These are phyloP conservation scores for Tethea ocularis DNA, from an alignment of 2,888 invertebrate genomes.

Conservation along the genomic window DNA sequence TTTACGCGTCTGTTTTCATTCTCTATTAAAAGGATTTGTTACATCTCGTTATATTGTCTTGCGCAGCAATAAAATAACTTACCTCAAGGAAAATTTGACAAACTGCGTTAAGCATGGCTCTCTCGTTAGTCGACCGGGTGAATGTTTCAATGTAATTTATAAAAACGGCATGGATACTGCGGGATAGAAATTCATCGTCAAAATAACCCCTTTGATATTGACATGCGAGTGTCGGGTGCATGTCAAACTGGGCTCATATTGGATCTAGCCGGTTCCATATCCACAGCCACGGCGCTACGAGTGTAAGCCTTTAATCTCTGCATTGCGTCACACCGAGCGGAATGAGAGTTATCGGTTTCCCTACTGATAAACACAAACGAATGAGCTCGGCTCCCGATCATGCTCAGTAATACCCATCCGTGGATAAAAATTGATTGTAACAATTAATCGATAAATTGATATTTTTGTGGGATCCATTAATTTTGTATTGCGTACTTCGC, in stretches of 20 bases:
- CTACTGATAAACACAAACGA: conserved; percentile 78
- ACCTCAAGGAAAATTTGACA: conserved; percentile 6
- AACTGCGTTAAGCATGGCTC: not conserved
- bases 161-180: conserved; percentile 20
- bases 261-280: conserved; percentile 66
- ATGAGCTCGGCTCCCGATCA: conserved; percentile 62
- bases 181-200: conserved; percentile 30
- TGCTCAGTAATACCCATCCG: conserved; percentile 65
- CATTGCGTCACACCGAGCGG: conserved; percentile 78
- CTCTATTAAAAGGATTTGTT: conserved; percentile 57
- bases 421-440: conserved; percentile 73
- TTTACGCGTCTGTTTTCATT: conserved; percentile 71
- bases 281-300: conserved; percentile 61
- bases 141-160: conserved; percentile 13
- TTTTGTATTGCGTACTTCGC: conserved; percentile 39
- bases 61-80: conserved; percentile 8
- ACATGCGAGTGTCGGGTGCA: conserved; percentile 52
- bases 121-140: not conserved
- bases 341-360: conserved; percentile 79
- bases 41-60: conserved; percentile 28
- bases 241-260: conserved; percentile 66
- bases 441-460: conserved; percentile 50
- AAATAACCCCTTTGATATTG: conserved; percentile 52
- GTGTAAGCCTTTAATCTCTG: conserved; percentile 80
- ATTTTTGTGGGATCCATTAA: conserved; percentile 56